Base-by-base conservation (phyloP, 1,140 invertebrate species). In the Neotoxoptera formosana region DNA sequence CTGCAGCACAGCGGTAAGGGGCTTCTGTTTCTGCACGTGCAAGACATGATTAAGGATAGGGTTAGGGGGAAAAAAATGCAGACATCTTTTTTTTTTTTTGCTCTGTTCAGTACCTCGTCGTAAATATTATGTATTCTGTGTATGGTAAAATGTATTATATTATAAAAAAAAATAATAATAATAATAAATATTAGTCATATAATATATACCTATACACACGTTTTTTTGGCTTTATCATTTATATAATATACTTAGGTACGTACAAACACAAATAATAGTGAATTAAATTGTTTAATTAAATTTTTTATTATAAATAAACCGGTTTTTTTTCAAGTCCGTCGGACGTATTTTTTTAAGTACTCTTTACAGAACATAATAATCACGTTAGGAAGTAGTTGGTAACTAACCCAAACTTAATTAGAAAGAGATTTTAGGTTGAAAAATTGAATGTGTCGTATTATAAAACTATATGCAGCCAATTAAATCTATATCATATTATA, bases 71-170 rank as follows among this genome's bases (percentile, higher is more conserved):
- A 34, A 83, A 21, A 83, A 83, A 34, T 83, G 34, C 81, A 83
- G 81, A 83, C 36, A 83, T 83, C 21, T 83, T 36, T 86, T 86
- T 84, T 83, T n/a, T 84, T 86, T 45, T 84, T 45, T 86, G 14
- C 84, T 30, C 25, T 36, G 41, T n/a, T 76, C 60, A 76, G n/a
- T 76, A 76, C 81, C 21, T 41, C 81, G 7, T 83, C 81, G 41
- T 83, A 83, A 34, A 83, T 83, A 83, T 36, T 83, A 83, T 36
- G 81, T 83, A 83, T 83, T 83, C 34, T 83, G 36, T 83, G 21
- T 53, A 23, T 41, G 34, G 81, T 83, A 83, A 76, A 76, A 76
- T 76, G 14, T 76, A 76, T 76, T 83, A 83, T 83, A 41, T 4
- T 4, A 36, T 41, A 36, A 83, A 83, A 11, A 83, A 83, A 83